Evolutionary conservation across 2,888 invertebrate genomes (phyloP).

Genomic region (Leistus spinibarbis): DNA sequence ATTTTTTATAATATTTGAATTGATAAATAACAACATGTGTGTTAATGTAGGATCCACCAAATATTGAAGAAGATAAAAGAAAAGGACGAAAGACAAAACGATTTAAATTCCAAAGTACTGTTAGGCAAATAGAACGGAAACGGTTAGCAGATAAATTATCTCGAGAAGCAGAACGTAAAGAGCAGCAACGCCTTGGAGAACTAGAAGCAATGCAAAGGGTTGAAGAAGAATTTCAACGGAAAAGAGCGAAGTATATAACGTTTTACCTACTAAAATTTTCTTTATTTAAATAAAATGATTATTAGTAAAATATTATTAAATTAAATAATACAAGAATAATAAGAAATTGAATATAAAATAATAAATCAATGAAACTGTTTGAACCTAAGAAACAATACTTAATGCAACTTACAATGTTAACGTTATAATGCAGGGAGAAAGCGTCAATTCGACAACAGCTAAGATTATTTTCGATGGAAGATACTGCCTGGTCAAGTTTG

Average conservation of each 20-base stretch:
- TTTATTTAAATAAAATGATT: constrained; percentile 6
- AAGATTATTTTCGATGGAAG: constrained; percentile 71
- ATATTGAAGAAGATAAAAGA: constrained; percentile 41
- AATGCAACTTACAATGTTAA: background rate
- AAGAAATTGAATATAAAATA: too few species aligned
- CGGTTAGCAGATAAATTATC: constrained; percentile 76
- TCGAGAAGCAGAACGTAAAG: constrained; percentile 76
- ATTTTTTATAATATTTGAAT: constrained; percentile 11
- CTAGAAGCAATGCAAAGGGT: constrained; percentile 84
- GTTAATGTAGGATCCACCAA: constrained; percentile 27
- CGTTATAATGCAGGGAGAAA: constrained; percentile 62
- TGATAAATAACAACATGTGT: background rate
- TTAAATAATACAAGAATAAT: too few species aligned
- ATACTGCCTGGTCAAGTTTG: constrained; percentile 63
- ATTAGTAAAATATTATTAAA: too few species aligned
- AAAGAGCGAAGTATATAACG: constrained; percentile 65
- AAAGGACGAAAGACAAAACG: constrained; percentile 61
- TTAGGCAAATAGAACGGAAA: constrained; percentile 78
- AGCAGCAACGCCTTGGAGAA: constrained; percentile 75
- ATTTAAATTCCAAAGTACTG: constrained; percentile 85
- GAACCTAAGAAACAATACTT: too few species aligned
- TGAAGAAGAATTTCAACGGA: constrained; percentile 86
- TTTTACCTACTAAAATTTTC: constrained; percentile 11
- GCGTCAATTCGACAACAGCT: constrained; percentile 77
- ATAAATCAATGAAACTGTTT: too few species aligned